Evolutionary conservation across 2,797 vertebrate species (phyloP), one percentile per base, ranked within the genome.

Genomic region (Sparus aurata): DNA sequence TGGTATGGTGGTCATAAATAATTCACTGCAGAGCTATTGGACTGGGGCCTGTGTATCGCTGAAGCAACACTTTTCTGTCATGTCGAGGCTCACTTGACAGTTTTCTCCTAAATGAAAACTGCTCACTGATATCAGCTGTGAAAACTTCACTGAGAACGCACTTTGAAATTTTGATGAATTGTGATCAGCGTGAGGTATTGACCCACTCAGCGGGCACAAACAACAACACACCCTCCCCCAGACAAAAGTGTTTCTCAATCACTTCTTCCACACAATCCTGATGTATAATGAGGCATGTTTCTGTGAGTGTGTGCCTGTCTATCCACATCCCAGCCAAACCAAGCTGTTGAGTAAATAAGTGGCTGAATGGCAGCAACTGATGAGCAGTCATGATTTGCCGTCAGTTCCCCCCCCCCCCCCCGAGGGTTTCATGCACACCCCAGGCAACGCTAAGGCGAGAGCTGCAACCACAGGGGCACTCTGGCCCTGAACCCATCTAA

Each of bases 301-400:
- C 43, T 73, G 63, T 55, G 25, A 60, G 59, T 17, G 62, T 38
- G 38, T 59, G 61, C 53, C 47, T 50, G 63, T 49, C 11, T 59
- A 60, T 67, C 52, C 46, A 5, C n/a, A 52, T 68, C 65, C 47
- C 67, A 22, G 73, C 71, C 74, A 20, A 86, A 81, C 73, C 71
- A 54, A 88, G 88, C 82, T 71, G 84, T 73, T 82, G 80, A 89
- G 91, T 88, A 88, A 92, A 90, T 83, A 90, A 86, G 88, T 77
- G 84, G 69, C 76, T 71, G 88, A 92, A 88, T 90, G 91, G 90
- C 89, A 93, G 87, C 84, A 73, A 46, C 89, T 91, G 93, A 94
- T 92, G 92, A 94, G 89, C 87, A 68, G 87, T 93, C 94, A 95
- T 94, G 94, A 94, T 94, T 91, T 94, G 90, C 87, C 85, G 80